Evolutionary conservation across 2,888 invertebrate genomes (phyloP).

Genomic region (Nomada goodeniana): DNA sequence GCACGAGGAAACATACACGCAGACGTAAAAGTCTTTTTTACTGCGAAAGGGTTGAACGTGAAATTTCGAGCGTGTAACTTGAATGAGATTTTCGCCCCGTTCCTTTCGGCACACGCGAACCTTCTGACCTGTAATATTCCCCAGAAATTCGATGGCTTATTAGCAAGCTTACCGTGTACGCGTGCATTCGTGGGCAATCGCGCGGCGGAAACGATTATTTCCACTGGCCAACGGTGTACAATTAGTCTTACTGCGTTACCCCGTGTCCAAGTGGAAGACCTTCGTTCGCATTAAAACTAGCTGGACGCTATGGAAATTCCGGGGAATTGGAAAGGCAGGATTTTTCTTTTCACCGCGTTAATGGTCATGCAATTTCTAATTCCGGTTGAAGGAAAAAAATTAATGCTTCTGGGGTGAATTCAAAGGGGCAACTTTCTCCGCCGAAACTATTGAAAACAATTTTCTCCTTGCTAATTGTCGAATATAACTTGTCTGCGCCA

Average conservation of each 20-base stretch:
- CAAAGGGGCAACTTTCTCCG: no score
- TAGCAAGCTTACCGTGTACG: conserved; percentile 30
- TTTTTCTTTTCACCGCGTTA: neutral
- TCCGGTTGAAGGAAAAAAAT: no score
- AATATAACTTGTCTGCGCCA: no score
- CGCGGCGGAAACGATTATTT: conserved; percentile 55
- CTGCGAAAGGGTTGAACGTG: conserved; percentile 20
- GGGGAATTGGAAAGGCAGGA: neutral
- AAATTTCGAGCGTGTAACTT: conserved; percentile 7
- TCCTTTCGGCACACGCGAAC: conserved; percentile 32
- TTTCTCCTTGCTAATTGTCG: no score
- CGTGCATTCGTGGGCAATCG: conserved; percentile 36
- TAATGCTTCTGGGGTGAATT: no score
- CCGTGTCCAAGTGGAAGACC: conserved; percentile 19
- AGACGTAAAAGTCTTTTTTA: no score
- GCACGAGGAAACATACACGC: no score
- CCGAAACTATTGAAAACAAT: no score
- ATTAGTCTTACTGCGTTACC: conserved; percentile 48
- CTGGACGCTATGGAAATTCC: neutral
- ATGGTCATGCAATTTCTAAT: no score
- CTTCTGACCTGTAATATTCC: conserved; percentile 45
- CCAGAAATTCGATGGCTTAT: conserved; percentile 53
- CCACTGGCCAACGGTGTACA: conserved; percentile 38
- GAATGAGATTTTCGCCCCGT: conserved; percentile 8
- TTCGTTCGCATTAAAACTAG: conserved; percentile 8